A percentile compares a stretch with the other conserved stretches of the same genome.
Conservation (phyloP, 2,113 vertebrate species). For the Sminthopsis crassicaudata region DNA sequence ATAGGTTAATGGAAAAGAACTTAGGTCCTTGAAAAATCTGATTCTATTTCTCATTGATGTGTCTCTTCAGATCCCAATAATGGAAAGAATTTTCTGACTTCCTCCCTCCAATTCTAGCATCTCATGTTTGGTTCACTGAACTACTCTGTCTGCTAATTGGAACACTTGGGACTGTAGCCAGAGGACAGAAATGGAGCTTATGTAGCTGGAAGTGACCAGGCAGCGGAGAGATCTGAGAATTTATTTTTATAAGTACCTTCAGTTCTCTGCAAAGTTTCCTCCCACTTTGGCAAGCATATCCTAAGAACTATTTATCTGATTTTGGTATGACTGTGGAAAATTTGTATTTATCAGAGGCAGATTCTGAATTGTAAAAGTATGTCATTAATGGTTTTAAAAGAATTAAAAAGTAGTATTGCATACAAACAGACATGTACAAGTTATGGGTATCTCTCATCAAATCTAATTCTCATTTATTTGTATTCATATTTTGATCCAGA, state of each 20-base stretch:
- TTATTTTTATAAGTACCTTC: conserved; percentile 24
- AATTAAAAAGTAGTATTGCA: background rate
- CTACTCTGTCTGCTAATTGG: background rate
- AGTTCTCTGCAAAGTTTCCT: background rate
- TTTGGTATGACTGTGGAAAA: background rate
- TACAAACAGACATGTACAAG: background rate
- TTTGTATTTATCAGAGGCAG: background rate
- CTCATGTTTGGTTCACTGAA: background rate
- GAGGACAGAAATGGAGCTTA: conserved; percentile 9
- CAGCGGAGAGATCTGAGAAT: background rate
- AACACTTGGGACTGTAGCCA: conserved; percentile 34
- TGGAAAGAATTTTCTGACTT: background rate
- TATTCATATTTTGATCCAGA: background rate
- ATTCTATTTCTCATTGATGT: conserved; percentile 33
- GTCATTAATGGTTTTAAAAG: background rate
- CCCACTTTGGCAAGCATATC: background rate
- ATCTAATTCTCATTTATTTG: background rate
- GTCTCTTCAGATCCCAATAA: conserved; percentile 23
- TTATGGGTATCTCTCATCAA: background rate
- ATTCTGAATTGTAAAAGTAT: background rate
- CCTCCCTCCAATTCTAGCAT: background rate
- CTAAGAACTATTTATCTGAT: background rate
- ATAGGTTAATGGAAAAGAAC: conserved; percentile 30
- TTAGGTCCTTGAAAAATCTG: conserved; percentile 20
- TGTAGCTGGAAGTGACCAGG: background rate